phyloP scores from a whole-genome alignment of 2,113 vertebrate species.

The Oostethus manadensis region DNA sequence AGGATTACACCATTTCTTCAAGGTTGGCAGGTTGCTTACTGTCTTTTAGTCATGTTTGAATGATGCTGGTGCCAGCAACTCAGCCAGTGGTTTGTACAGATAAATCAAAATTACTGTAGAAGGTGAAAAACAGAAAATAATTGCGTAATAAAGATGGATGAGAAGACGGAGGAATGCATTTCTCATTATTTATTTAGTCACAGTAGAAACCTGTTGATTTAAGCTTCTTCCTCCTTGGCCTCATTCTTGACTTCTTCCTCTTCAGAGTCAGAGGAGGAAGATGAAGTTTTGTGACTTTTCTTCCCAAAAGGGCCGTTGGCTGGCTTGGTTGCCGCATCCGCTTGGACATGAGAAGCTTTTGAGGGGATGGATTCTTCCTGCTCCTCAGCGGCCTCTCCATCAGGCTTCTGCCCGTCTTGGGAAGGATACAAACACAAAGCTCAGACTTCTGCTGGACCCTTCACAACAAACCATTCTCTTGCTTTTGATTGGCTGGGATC shows the following conservation, averaged over 20 bases:
- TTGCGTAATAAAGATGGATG: no score
- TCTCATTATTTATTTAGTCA: background rate
- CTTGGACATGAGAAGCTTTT: background rate
- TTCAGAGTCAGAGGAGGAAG: slow-evolving; percentile 36
- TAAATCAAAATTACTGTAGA: no score
- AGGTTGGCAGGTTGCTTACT: no score
- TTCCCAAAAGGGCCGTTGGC: background rate
- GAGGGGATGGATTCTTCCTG: background rate
- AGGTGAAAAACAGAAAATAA: no score
- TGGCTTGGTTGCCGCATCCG: background rate
- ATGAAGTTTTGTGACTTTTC: slow-evolving; percentile 15
- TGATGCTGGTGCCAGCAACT: no score
- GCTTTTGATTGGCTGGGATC: background rate
- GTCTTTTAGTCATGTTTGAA: no score
- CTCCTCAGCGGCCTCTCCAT: background rate
- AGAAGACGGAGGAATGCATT: no score
- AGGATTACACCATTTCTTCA: no score
- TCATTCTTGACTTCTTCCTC: slow-evolving; percentile 19
- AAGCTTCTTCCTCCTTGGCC: slow-evolving; percentile 1
- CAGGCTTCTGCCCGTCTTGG: slow-evolving; percentile 12
- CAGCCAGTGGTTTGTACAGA: no score
- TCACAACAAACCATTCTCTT: background rate
- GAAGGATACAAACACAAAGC: background rate
- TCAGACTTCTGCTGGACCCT: background rate
- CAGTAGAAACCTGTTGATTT: background rate